Conservation (phyloP, 2,797 vertebrate species). For the Lacerta bilineata region DNA sequence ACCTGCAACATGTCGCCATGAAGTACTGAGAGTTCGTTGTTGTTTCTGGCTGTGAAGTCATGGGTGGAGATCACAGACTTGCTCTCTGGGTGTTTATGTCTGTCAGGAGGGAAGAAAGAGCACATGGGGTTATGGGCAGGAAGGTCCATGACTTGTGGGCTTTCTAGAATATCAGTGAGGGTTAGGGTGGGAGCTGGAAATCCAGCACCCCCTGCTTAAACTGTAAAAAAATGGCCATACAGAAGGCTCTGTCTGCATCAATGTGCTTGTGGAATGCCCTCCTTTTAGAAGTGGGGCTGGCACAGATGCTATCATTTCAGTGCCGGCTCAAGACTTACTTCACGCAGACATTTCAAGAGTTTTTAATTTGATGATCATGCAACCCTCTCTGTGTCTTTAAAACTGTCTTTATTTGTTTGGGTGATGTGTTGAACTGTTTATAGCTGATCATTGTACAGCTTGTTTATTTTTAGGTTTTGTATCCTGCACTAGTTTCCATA, state of each 20-base stretch:
- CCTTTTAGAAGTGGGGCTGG: background rate
- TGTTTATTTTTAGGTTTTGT: no score
- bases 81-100: slow-evolving; percentile 46
- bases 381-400: no score
- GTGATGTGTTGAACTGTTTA: no score
- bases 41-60: slow-evolving; percentile 91
- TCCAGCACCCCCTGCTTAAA: background rate
- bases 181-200: background rate
- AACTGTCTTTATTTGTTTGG: no score
- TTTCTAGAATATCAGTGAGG: background rate
- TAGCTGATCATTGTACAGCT: no score
- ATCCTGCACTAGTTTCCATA: no score
- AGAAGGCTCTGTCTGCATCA: background rate
- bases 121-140: background rate
- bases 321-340: background rate
- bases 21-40: slow-evolving; percentile 88
- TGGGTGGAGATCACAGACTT: slow-evolving; percentile 85
- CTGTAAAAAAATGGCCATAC: background rate
- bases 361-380: no score
- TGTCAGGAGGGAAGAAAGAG: background rate
- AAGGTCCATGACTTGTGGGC: background rate
- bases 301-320: background rate
- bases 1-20: slow-evolving; percentile 88
- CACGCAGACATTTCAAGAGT: no score
- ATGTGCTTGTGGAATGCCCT: background rate